phyloP scores from a whole-genome alignment of 2,113 vertebrate genomes.

The Gila orcuttii region DNA sequence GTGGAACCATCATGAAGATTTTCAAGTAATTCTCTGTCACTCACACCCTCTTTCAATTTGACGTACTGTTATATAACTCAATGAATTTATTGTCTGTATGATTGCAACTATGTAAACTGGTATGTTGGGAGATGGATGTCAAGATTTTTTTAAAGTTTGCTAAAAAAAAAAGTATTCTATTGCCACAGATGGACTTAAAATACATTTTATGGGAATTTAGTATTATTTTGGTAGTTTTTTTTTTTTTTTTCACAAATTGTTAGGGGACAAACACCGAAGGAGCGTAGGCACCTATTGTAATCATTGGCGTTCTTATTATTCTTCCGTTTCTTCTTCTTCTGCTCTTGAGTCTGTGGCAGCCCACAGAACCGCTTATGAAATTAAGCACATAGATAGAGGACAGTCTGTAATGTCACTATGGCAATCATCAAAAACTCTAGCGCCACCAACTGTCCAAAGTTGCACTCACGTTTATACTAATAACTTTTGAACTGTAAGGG shows the following conservation, averaged over 20 bases:
- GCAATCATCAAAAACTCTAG: too few relatives aligned
- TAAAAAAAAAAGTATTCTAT: conserved; percentile 64
- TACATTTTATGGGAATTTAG: not conserved
- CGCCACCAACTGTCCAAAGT: too few relatives aligned
- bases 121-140: not conserved
- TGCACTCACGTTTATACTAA: too few relatives aligned
- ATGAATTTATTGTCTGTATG: conserved; percentile 36
- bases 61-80: conserved; percentile 32
- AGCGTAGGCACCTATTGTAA: too few relatives aligned
- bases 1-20: not conserved
- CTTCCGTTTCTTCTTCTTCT: too few relatives aligned
- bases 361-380: too few relatives aligned
- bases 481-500: too few relatives aligned
- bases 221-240: not conserved
- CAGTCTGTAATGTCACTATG: too few relatives aligned
- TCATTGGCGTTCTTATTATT: too few relatives aligned
- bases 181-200: conserved; percentile 55
- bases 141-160: not conserved
- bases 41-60: conserved; percentile 25
- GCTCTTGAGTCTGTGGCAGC: too few relatives aligned
- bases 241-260: not conserved
- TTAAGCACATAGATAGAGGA: too few relatives aligned
- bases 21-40: conserved; percentile 32
- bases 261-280: too few relatives aligned
- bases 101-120: conserved; percentile 37